These are phyloP conservation scores for Chrysochloris asiatica DNA, from an alignment of 2,113 vertebrate genomes.

Conservation along the genomic window DNA sequence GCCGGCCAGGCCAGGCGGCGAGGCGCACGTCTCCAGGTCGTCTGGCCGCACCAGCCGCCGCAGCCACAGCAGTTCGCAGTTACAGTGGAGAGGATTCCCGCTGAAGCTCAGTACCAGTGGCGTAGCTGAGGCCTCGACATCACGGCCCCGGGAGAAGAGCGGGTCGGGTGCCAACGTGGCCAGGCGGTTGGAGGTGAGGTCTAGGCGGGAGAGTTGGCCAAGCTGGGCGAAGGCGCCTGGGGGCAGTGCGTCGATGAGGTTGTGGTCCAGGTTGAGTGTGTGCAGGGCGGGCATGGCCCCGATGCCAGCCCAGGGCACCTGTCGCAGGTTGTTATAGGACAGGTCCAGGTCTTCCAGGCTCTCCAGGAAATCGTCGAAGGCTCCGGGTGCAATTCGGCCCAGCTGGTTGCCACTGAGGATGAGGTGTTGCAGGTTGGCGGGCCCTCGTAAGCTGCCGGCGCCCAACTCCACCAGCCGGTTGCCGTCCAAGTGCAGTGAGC, in stretches of 20 bases:
- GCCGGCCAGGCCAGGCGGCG: conserved; percentile 88
- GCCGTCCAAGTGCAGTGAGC: conserved; percentile 92
- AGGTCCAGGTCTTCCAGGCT: conserved; percentile 93
- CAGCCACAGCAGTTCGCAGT: conserved; percentile 94
- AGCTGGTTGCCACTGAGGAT: conserved; percentile 95
- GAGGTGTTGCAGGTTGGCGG: conserved; percentile 93
- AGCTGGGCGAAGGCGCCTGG: conserved; percentile 92
- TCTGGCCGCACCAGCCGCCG: conserved; percentile 89
- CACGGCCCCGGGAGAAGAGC: conserved; percentile 90
- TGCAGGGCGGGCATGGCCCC: conserved; percentile 93
- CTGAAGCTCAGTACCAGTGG: conserved; percentile 92
- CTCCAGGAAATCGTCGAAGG: conserved; percentile 92
- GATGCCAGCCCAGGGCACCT: conserved; percentile 93
- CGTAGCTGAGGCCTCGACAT: conserved; percentile 88
- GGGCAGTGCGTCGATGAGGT: conserved; percentile 91
- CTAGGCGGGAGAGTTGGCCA: conserved; percentile 91
- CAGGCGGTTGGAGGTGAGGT: conserved; percentile 95
- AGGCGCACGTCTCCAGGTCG: conserved; percentile 95
- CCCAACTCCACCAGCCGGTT: conserved; percentile 89
- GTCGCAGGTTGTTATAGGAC: conserved; percentile 94
- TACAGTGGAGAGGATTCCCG: conserved; percentile 94
- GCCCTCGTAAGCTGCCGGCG: conserved; percentile 88
- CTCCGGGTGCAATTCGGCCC: conserved; percentile 84
- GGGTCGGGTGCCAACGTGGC: conserved; percentile 93
- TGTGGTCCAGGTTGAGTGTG: conserved; percentile 94